Conservation (phyloP, 2,888 invertebrate genomes). For the Zygothrica quintamaculata region DNA sequence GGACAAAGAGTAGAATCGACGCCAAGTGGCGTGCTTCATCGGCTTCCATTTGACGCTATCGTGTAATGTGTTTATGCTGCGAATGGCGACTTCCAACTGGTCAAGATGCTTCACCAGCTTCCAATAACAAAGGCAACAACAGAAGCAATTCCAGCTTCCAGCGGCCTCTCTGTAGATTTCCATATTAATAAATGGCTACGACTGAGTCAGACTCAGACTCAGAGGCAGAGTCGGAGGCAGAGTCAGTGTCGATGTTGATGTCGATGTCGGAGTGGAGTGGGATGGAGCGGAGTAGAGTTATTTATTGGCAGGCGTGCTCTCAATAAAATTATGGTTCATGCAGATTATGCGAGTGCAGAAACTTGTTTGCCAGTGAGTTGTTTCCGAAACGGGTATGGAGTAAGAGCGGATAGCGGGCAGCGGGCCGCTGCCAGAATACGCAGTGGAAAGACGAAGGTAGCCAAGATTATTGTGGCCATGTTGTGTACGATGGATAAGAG, state of each 20-base stretch:
- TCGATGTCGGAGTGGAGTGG: background rate
- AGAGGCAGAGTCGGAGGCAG: conserved; percentile 15
- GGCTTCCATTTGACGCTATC: conserved; percentile 78
- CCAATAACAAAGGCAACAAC: conserved; percentile 18
- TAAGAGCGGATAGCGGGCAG: background rate
- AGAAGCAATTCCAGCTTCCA: conserved; percentile 46
- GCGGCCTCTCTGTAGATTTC: conserved; percentile 77
- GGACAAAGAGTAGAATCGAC: background rate
- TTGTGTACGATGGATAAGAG: conserved; percentile 28
- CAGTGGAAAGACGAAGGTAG: background rate
- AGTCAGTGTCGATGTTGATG: background rate
- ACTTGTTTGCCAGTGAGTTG: conserved; percentile 62
- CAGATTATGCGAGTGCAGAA: conserved; percentile 79
- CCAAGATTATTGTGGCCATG: conserved; percentile 66
- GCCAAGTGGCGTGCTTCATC: conserved; percentile 57
- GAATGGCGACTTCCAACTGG: conserved; percentile 38
- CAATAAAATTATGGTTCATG: conserved; percentile 79
- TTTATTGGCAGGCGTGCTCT: conserved; percentile 79
- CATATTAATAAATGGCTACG: conserved; percentile 78
- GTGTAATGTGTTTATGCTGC: conserved; percentile 76
- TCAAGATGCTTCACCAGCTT: conserved; percentile 19
- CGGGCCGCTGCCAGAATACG: background rate
- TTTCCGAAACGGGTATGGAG: background rate
- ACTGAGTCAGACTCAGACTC: conserved; percentile 18
- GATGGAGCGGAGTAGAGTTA: conserved; percentile 53